phyloP scores from a whole-genome alignment of 2,888 invertebrate genomes.

The Troilus luridus region DNA sequence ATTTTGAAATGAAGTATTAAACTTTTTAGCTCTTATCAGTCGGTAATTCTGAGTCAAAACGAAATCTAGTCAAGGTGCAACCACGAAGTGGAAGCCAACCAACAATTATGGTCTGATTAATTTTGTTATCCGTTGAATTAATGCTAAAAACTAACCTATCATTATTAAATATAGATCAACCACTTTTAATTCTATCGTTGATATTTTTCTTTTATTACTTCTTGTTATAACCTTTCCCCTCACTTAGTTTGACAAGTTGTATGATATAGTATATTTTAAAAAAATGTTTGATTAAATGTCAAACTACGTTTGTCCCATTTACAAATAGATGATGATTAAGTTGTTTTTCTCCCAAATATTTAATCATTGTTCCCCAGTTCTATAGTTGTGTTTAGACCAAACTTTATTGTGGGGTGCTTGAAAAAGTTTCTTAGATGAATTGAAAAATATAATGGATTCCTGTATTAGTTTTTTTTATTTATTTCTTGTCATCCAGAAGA shows the following conservation, averaged over 20 bases:
- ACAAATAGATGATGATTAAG: background rate
- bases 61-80: slow-evolving; percentile 22
- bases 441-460: background rate
- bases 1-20: background rate
- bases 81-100: background rate
- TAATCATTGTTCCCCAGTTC: background rate
- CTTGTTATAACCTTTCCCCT: background rate
- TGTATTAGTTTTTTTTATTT: background rate
- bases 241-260: background rate
- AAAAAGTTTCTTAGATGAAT: background rate
- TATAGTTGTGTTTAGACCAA: background rate
- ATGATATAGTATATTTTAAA: background rate
- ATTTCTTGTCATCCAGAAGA: background rate
- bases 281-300: background rate
- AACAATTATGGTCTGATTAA: background rate
- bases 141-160: background rate
- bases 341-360: background rate
- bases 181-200: background rate
- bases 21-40: background rate
- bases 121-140: background rate
- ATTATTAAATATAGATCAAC: background rate
- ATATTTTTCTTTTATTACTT: background rate
- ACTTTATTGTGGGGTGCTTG: background rate
- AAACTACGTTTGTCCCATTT: background rate
- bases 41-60: background rate